A percentile compares a stretch with the other conserved stretches of the same genome.
These are phyloP conservation scores for Amphiura filiformis DNA, from an alignment of 35 echinoderm and acorn worm species.

Conservation along the genomic window DNA sequence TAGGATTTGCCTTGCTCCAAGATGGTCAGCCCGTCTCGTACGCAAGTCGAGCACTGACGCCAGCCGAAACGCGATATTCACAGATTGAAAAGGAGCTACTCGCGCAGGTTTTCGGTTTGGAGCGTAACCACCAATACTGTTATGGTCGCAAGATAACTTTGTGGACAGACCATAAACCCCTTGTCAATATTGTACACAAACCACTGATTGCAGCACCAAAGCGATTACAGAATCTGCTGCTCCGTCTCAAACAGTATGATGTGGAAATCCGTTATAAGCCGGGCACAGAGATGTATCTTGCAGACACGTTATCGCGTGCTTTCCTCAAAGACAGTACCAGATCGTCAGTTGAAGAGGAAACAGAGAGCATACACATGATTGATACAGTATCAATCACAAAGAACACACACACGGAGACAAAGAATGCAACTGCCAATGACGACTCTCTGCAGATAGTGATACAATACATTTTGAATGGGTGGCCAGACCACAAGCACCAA, in stretches of 20 bases:
- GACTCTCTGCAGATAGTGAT: slow-evolving; percentile 24
- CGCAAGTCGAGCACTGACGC: slow-evolving; percentile 53
- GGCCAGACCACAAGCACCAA: slow-evolving; percentile 26
- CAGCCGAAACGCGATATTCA: slow-evolving; percentile 62
- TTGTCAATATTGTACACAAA: slow-evolving; percentile 42
- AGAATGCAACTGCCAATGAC: slow-evolving; percentile 29
- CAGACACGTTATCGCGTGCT: slow-evolving; percentile 41
- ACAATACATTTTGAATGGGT: slow-evolving; percentile 19
- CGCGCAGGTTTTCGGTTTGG: slow-evolving; percentile 68
- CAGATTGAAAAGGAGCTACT: slow-evolving; percentile 89
- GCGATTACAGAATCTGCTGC: slow-evolving; percentile 28
- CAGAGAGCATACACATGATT: slow-evolving; percentile 49
- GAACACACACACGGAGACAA: background rate
- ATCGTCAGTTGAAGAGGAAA: slow-evolving; percentile 43
- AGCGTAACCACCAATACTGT: slow-evolving; percentile 58
- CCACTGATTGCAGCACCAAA: slow-evolving; percentile 62
- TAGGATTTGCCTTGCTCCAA: slow-evolving; percentile 42
- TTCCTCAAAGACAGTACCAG: slow-evolving; percentile 12
- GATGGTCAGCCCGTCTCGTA: slow-evolving; percentile 65
- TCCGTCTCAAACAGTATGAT: slow-evolving; percentile 31
- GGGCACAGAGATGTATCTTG: slow-evolving; percentile 51
- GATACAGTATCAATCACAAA: background rate
- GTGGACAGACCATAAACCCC: slow-evolving; percentile 77
- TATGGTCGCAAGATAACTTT: slow-evolving; percentile 52
- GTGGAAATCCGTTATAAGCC: slow-evolving; percentile 52